These are phyloP conservation scores for Electrona antarctica DNA, from an alignment of 2,113 vertebrate genomes.

Conservation along the genomic window DNA sequence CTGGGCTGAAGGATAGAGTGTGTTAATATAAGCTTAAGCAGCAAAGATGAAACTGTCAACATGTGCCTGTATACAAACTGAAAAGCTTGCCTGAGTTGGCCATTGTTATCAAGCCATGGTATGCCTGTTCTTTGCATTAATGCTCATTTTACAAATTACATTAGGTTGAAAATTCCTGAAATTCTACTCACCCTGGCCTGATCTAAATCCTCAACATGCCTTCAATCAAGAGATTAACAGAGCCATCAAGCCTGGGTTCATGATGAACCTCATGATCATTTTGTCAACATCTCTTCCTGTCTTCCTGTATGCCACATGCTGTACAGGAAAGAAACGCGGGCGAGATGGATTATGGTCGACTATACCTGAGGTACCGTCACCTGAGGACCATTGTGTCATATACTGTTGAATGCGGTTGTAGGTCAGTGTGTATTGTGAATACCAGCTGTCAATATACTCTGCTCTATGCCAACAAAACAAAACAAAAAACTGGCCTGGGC, in stretches of 20 bases:
- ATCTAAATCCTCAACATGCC: slow-evolving; percentile 36
- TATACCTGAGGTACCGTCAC: too few species aligned
- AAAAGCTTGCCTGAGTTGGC: not conserved
- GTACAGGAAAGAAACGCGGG: too few species aligned
- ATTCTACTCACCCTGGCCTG: slow-evolving; percentile 1
- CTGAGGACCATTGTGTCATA: too few species aligned
- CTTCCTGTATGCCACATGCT: too few species aligned
- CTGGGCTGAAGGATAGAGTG: not conserved
- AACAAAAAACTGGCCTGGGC: too few species aligned
- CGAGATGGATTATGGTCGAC: too few species aligned
- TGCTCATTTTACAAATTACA: slow-evolving; percentile 25
- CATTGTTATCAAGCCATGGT: not conserved
- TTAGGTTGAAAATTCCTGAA: slow-evolving; percentile 22
- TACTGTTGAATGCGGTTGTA: too few species aligned
- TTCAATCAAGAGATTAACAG: slow-evolving; percentile 31
- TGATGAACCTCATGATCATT: not conserved
- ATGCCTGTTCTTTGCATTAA: slow-evolving; percentile 21
- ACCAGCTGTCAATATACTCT: too few species aligned
- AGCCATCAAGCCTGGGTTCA: slow-evolving; percentile 1
- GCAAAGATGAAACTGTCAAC: not conserved
- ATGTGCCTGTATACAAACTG: not conserved
- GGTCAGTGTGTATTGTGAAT: too few species aligned
- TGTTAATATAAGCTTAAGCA: not conserved
- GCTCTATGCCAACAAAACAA: too few species aligned
- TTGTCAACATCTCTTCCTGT: too few species aligned